Base-by-base conservation (phyloP, 2,113 vertebrate genomes). In the Morphnarchus princeps region DNA sequence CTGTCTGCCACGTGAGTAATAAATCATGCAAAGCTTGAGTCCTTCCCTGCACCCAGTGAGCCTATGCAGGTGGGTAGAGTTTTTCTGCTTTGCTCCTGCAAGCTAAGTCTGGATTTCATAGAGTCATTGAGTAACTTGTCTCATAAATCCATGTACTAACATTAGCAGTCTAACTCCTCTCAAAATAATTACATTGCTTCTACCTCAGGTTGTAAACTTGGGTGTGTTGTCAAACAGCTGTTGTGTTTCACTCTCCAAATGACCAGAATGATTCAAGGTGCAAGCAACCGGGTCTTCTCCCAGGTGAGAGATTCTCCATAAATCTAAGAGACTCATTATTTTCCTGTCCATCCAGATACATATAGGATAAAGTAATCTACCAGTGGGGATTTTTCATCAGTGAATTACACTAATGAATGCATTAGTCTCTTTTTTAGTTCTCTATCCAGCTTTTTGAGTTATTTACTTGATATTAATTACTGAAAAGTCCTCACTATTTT, bases 381-480 rank as follows among this genome's bases (percentile, higher is more conserved):
- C 25, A 45, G 57, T 47, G 24, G 65, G 15, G n/a, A 57, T 61
- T 90, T 66, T 73, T 73, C 42, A 55, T 47, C 52, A 71, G 50
- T 38, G 77, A 82, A 45, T 79, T 67, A 93, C 54, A 52, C 29
- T 72, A 71, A 79, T 55, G 57, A 79, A 55, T 26, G 32, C 40
- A 32, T 50, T 40, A 57, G 5, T 52, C 34, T 89, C 25, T 28
- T 72, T 57, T 89, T 85, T 4, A 58, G 11, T 63, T 91, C 36
- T 91, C 36, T 25, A 45, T 45, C 7, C 73, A 87, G 72, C 15
- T 82, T 85, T 91, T 38, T 40, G 20, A 76, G 54, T 78, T 93
- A 87, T 82, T 93, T 93, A 84, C 42, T 82, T 40, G 52, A 57
- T 78, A 71, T 62, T 81, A 96, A 87, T 94, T 87, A 77, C 49